phyloP scores from a whole-genome alignment of 2,797 vertebrate genomes.

The Megalops cyprinoides region DNA sequence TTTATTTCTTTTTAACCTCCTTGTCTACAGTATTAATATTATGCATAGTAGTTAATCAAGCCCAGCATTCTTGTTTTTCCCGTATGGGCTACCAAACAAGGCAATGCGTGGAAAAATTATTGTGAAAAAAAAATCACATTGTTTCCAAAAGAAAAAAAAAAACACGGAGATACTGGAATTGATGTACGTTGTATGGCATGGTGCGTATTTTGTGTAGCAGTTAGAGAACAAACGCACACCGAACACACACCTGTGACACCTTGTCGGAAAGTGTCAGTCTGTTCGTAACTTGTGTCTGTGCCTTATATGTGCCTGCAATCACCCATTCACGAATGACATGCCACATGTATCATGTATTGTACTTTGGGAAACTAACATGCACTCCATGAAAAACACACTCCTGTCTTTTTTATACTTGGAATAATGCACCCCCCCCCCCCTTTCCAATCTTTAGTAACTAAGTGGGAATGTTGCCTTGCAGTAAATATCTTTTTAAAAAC shows the following conservation, averaged over 20 bases:
- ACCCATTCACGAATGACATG: conserved; percentile 43
- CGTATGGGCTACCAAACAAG: conserved; percentile 55
- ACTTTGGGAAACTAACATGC: conserved; percentile 45
- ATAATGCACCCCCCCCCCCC: conserved; percentile 40
- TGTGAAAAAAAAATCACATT: conserved; percentile 40
- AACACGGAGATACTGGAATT: conserved; percentile 36
- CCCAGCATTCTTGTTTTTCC: conserved; percentile 36
- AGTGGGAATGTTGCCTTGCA: conserved; percentile 59
- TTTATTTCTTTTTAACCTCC: conserved; percentile 43
- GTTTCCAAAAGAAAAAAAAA: conserved; percentile 41
- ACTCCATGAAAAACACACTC: conserved; percentile 31
- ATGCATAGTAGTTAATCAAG: conserved; percentile 46
- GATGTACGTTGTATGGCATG: conserved; percentile 41
- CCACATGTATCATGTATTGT: conserved; percentile 45
- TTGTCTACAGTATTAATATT: conserved; percentile 56
- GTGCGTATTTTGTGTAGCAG: conserved; percentile 41
- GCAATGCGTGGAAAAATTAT: conserved; percentile 45
- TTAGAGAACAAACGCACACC: conserved; percentile 36
- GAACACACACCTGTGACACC: conserved; percentile 8
- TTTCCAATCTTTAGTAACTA: conserved; percentile 45
- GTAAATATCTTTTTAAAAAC: conserved; percentile 64
- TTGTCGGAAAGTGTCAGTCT: background rate
- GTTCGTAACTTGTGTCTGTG: background rate
- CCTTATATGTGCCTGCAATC: background rate
- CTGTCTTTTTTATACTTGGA: conserved; percentile 57